These are phyloP conservation scores for Leptosomus discolor DNA, from an alignment of 2,113 vertebrate genomes.

Conservation along the genomic window DNA sequence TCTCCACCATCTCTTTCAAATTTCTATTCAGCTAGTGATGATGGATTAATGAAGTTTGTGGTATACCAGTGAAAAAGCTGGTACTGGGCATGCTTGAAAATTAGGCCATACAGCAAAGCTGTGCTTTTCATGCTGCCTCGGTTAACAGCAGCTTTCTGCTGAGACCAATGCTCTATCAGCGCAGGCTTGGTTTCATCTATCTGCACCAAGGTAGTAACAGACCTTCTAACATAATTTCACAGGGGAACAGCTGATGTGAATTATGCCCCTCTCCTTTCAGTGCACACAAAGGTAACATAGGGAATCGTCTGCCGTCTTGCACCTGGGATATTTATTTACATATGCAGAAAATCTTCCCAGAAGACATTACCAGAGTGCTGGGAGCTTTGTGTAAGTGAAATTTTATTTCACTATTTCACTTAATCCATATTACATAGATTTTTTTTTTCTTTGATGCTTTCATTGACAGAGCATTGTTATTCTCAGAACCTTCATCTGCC, in stretches of 20 bases:
- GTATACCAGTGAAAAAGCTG: neutral
- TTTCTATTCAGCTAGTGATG: neutral
- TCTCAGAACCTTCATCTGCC: neutral
- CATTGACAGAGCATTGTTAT: neutral
- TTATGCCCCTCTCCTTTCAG: neutral
- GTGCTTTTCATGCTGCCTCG: neutral
- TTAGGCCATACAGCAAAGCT: no score
- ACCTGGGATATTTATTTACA: neutral
- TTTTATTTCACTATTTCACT: neutral
- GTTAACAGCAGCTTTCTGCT: neutral
- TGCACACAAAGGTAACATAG: neutral
- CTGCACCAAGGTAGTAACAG: neutral
- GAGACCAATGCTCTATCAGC: neutral
- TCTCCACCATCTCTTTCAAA: neutral
- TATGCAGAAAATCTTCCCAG: neutral
- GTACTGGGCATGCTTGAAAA: neutral
- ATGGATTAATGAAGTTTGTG: neutral
- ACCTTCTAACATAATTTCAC: neutral
- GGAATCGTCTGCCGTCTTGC: neutral
- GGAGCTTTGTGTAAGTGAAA: neutral
- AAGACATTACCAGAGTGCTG: neutral
- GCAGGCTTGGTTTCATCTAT: neutral
- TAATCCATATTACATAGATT: neutral
- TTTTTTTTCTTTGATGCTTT: neutral
- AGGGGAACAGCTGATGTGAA: neutral